Conservation (phyloP, 2,888 invertebrate species). For the Sinelater perroti region DNA sequence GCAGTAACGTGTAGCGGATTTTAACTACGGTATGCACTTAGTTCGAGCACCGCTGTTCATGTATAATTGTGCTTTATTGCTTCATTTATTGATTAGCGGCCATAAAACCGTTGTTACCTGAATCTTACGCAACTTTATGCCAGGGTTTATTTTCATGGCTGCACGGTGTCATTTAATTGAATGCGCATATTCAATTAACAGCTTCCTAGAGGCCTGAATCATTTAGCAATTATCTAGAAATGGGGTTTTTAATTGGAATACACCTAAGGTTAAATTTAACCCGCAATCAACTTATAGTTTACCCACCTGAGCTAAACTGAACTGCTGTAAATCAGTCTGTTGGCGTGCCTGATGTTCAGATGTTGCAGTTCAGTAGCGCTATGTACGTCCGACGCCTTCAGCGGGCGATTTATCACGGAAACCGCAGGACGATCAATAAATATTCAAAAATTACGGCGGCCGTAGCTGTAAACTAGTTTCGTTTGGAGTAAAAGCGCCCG, state of each 20-base stretch:
- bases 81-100: conserved; percentile 33
- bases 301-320: too few relatives aligned
- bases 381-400: background rate
- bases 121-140: conserved; percentile 23
- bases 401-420: background rate
- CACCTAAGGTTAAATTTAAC: too few relatives aligned
- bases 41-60: conserved; percentile 23
- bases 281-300: too few relatives aligned
- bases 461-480: conserved; percentile 1
- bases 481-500: background rate
- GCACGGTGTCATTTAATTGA: conserved; percentile 13
- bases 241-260: too few relatives aligned
- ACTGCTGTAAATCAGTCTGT: too few relatives aligned
- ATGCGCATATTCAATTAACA: conserved; percentile 21
- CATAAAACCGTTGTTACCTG: conserved; percentile 20
- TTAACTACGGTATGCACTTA: conserved; percentile 30
- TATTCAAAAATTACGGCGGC: background rate
- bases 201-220: too few relatives aligned
- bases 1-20: conserved; percentile 23
- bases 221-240: too few relatives aligned
- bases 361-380: background rate
- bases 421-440: conserved; percentile 1
- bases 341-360: background rate
- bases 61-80: conserved; percentile 28
- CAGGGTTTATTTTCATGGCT: conserved; percentile 20